These are phyloP conservation scores for Eulemur albifrons DNA, from an alignment of 2,797 vertebrate species.

Conservation along the genomic window DNA sequence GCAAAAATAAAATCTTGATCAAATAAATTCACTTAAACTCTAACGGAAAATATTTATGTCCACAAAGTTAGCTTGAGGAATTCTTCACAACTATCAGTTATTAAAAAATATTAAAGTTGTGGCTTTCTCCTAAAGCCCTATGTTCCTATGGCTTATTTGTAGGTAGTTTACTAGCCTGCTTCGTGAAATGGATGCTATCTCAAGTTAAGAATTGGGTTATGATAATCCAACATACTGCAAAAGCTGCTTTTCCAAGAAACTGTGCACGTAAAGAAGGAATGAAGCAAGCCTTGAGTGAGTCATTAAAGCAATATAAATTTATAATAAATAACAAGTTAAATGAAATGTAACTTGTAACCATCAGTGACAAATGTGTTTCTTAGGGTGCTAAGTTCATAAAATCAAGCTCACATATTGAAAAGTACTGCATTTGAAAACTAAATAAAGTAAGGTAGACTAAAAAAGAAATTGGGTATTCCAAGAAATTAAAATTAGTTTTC, in stretches of 20 bases:
- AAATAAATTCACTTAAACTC: not conserved
- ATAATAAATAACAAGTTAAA: not conserved
- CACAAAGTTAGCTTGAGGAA: not conserved
- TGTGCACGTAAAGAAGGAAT: not conserved
- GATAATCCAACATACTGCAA: not conserved
- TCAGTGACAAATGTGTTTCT: not conserved
- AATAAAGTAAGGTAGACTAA: not conserved
- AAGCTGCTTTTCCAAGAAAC: not conserved
- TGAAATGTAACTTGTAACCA: not conserved
- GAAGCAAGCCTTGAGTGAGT: not conserved
- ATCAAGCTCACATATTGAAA: conserved; percentile 49
- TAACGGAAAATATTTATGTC: not conserved
- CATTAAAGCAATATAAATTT: not conserved
- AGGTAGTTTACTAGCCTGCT: not conserved
- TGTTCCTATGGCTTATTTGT: not conserved
- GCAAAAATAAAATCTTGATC: not conserved
- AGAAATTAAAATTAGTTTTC: not conserved
- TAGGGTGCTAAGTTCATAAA: not conserved
- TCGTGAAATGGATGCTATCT: not conserved
- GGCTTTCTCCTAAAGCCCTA: not conserved
- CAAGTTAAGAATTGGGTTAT: conserved; percentile 15
- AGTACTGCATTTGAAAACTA: not conserved
- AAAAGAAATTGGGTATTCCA: not conserved
- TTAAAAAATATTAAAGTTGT: not conserved
- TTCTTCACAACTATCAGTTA: not conserved